These are phyloP conservation scores for Ochropacha duplaris DNA, from an alignment of 2,888 invertebrate genomes.

Conservation along the genomic window DNA sequence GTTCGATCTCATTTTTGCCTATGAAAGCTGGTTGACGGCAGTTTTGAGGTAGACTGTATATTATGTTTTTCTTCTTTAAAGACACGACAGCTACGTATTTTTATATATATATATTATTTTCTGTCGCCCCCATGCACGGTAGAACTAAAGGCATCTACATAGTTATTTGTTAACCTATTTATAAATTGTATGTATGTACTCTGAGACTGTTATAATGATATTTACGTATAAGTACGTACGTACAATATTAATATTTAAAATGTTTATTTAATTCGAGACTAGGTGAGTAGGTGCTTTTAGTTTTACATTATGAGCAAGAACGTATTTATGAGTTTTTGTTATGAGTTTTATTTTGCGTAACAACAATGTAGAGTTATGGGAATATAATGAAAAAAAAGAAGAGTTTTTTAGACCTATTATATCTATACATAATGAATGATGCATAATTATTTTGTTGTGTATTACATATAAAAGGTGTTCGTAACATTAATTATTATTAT, in stretches of 20 bases:
- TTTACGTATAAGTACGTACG: conserved; percentile 80
- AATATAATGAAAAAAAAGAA: conserved; percentile 33
- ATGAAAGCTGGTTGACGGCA: conserved; percentile 36
- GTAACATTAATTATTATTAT: conserved; percentile 73
- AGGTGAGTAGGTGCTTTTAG: conserved; percentile 61
- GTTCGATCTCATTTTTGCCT: conserved; percentile 63
- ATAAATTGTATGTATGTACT: conserved; percentile 82
- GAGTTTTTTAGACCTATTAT: conserved; percentile 27
- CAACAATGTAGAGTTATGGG: conserved; percentile 36
- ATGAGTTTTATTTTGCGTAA: conserved; percentile 36
- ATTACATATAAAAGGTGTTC: conserved; percentile 55
- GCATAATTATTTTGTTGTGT: conserved; percentile 48
- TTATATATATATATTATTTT: conserved; percentile 44
- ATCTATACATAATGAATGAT: conserved; percentile 26
- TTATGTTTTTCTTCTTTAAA: conserved; percentile 39
- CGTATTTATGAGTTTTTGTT: conserved; percentile 21
- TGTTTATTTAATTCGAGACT: conserved; percentile 78
- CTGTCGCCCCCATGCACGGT: conserved; percentile 22
- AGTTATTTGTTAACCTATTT: conserved; percentile 76
- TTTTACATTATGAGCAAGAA: conserved; percentile 34
- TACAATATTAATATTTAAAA: conserved; percentile 76
- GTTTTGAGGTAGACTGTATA: conserved; percentile 40
- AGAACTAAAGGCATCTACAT: conserved; percentile 57
- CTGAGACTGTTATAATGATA: conserved; percentile 77
- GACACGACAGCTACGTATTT: conserved; percentile 67